Evolutionary conservation across 2,888 invertebrate species (phyloP).

Genomic region (Ecliptopera silaceata): DNA sequence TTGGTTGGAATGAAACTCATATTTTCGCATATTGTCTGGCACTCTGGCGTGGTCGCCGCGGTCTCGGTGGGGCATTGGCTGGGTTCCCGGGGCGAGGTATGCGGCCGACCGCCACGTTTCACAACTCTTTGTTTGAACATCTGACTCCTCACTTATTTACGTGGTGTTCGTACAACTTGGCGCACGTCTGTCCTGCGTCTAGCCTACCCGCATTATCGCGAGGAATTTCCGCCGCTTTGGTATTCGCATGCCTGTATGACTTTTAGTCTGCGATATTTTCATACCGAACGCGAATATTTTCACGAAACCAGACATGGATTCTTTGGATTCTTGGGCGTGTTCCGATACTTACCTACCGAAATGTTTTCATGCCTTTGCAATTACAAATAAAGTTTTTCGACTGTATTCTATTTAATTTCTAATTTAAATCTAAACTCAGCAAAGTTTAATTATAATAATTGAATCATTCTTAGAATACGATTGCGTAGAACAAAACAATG

Average conservation of each 20-base stretch:
- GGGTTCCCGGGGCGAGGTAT: constrained; percentile 69
- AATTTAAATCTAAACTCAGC: background rate
- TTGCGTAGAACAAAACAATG: constrained; percentile 20
- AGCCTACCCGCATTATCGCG: constrained; percentile 61
- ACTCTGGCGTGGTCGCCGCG: constrained; percentile 51
- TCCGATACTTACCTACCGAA: constrained; percentile 22
- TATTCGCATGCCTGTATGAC: constrained; percentile 69
- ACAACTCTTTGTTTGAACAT: constrained; percentile 75
- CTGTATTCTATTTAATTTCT: background rate
- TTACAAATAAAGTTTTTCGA: background rate
- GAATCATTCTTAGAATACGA: constrained; percentile 18
- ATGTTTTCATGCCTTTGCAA: constrained; percentile 4
- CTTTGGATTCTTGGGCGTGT: constrained; percentile 45
- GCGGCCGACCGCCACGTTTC: constrained; percentile 68
- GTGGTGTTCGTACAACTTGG: constrained; percentile 57
- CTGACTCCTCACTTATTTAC: constrained; percentile 66
- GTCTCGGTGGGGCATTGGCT: constrained; percentile 69
- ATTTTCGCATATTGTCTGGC: constrained; percentile 56
- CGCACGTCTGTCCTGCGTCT: constrained; percentile 75
- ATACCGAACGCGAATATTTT: constrained; percentile 65
- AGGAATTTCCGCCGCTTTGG: constrained; percentile 72
- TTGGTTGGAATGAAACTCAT: constrained; percentile 50
- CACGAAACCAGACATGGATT: constrained; percentile 58
- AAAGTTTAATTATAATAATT: constrained; percentile 16
- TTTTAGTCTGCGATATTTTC: constrained; percentile 64